phyloP scores from a whole-genome alignment of 2,888 invertebrate species.

The Eristalis arbustorum region DNA sequence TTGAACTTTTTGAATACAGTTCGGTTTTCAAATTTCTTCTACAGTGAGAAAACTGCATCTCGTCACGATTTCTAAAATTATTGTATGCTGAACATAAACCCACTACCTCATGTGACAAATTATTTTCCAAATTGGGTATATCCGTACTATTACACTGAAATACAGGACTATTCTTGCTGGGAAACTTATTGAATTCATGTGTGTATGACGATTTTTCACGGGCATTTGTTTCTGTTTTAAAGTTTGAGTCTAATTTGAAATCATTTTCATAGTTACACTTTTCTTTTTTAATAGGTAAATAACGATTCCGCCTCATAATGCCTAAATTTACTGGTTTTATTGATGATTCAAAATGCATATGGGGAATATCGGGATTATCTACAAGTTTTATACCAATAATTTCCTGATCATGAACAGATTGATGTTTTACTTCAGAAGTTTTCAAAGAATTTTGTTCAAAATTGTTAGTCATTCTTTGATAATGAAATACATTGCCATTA shows the following conservation, averaged over 20 bases:
- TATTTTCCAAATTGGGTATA: neutral
- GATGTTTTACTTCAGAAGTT: neutral
- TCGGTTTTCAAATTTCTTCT: neutral
- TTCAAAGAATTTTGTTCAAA: neutral
- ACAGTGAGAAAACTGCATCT: neutral
- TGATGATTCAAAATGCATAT: slow-evolving; percentile 26
- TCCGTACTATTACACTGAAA: neutral
- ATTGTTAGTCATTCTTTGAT: slow-evolving; percentile 1
- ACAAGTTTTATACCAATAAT: slow-evolving; percentile 28
- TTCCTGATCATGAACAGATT: slow-evolving; percentile 22
- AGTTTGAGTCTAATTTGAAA: neutral
- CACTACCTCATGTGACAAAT: neutral
- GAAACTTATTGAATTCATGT: neutral
- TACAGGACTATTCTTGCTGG: neutral
- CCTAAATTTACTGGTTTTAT: slow-evolving; percentile 17
- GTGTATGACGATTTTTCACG: neutral
- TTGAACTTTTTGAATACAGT: neutral
- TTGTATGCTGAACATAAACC: neutral
- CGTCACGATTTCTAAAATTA: neutral
- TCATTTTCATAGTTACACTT: slow-evolving; percentile 21
- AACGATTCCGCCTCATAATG: neutral
- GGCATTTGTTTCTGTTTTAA: neutral
- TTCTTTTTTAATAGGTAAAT: slow-evolving; percentile 32
- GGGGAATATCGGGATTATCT: slow-evolving; percentile 18
- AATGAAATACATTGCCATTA: slow-evolving; percentile 2